Evolutionary conservation across 2,113 vertebrate genomes (phyloP), one percentile per base, ranked within the genome.

Genomic region (Coryphaenoides rupestris): DNA sequence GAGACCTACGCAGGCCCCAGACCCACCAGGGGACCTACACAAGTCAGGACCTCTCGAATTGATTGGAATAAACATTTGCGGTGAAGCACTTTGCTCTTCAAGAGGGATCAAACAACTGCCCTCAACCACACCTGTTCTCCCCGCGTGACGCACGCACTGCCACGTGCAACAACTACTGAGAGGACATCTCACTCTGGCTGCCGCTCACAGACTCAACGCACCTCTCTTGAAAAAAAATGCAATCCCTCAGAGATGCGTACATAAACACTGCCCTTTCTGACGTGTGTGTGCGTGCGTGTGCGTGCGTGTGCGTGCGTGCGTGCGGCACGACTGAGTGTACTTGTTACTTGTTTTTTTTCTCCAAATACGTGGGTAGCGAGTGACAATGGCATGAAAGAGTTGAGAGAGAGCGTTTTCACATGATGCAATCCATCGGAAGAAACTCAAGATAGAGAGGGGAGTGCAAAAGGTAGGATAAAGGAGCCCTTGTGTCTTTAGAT

Each of bases 41-140:
- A 59, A 86, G 83, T 84, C 61, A 76, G 73, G 79, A 83, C 70
- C 73, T 79, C 68, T 75, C 64, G 77, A 72, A 84, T 77, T 82
- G 79, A 84, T 85, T 77, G 62, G 55, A 82, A 89, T 82, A 86
- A 89, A 85, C 81, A 88, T 68, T 60, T 62, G 60, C 73, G 74
- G 82, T 81, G 84, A 87, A 79, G 87, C 59, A 63, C 79, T 83
- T 78, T 72, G 80, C 84, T 85, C 85, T 86, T 87, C 72, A 88
- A 82, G 87, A 79, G 79, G 80, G 74, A 90, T 90, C 84, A 90
- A 89, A 89, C 88, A 86, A 87, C 78, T 87, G 87, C 83, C 85
- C 87, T 88, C 82, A 83, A 78, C 88, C 87, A 90, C 89, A 91
- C 88, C 87, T 90, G 86, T 87, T 87, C 87, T 89, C 86, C 85